These are phyloP conservation scores for Gambusia holbrooki DNA, from an alignment of 2,113 vertebrate genomes.

Conservation along the genomic window DNA sequence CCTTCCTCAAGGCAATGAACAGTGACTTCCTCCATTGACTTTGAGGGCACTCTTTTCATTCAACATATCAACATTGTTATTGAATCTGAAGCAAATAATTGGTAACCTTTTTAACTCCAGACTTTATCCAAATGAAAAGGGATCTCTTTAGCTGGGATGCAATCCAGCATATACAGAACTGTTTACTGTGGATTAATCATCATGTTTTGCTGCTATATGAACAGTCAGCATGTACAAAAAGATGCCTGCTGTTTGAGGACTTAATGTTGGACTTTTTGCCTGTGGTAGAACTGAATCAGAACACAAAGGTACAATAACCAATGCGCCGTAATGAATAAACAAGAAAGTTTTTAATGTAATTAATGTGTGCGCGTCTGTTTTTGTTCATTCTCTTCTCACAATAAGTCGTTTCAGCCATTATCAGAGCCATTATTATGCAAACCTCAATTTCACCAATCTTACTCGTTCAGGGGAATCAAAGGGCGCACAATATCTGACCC, in stretches of 20 bases:
- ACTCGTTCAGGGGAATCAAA: slow-evolving; percentile 24
- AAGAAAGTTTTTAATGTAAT: slow-evolving; percentile 15
- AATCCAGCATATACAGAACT: background rate
- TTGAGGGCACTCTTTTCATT: background rate
- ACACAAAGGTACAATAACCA: background rate
- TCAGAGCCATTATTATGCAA: slow-evolving; percentile 5
- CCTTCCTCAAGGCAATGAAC: background rate
- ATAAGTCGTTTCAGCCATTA: background rate
- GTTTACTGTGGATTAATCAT: background rate
- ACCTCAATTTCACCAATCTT: slow-evolving; percentile 22
- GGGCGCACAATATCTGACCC: slow-evolving; percentile 21
- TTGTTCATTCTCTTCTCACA: slow-evolving; percentile 4
- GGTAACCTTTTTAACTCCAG: background rate
- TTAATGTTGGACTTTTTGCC: background rate
- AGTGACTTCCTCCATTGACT: background rate
- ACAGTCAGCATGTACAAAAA: background rate
- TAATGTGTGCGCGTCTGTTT: slow-evolving; percentile 6
- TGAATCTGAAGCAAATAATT: background rate
- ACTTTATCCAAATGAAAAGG: too few relatives aligned
- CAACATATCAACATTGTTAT: background rate
- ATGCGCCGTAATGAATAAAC: background rate
- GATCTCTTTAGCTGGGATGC: background rate
- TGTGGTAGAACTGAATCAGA: background rate
- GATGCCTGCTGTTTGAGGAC: background rate
- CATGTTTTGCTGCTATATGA: background rate